Evolutionary conservation across 2,888 invertebrate genomes (phyloP), one percentile per base, ranked within the genome.

Genomic region (Sesia bembeciformis): DNA sequence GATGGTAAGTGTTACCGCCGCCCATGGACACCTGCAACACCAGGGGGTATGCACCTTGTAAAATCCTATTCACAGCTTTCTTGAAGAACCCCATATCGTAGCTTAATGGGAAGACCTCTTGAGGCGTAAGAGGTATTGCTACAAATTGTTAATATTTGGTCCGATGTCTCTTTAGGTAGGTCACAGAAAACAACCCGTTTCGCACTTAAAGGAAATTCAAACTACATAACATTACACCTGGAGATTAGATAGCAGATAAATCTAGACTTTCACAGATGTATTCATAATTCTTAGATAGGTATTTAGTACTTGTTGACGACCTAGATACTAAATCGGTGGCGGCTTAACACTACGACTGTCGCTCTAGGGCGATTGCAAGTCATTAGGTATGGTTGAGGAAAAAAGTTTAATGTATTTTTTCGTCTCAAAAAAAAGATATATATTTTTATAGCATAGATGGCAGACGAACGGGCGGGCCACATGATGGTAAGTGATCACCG

Each of bases 201-300:
- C 46, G n/a, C 46, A 8, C n/a, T 46, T 46, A 46, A 46, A 57
- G 63, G 62, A 65, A 63, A 60, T 56, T 52, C 46, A 58, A 62
- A 62, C 58, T 59, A 58, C 58, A 56, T n/a, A 53, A 58, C 61
- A 61, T 62, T 62, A 62, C 43, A 41, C 50, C 52, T 51, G 51
- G 43, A 42, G 62, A 65, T 62, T 61, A 60, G 59, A 60, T 52
- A 53, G 53, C 49, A 52, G 52, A 40, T n/a, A 65, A 67, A 60
- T 62, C 60, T 57, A 59, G 61, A 60, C 64, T 65, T 63, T 63
- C 66, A 57, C 56, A 62, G 64, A 58, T 57, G 59, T 59, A 54
- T 55, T 66, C 64, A 66, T 66, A 66, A 64, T 64, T 66, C 56
- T 56, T 57, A 58, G 64, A 62, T 60, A 61, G 58, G 60, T 56